A percentile compares a stretch with the other conserved stretches of the same genome.
Evolutionary conservation across 2,888 invertebrate genomes (phyloP).

Genomic region (Orthonychiurus folsomi): DNA sequence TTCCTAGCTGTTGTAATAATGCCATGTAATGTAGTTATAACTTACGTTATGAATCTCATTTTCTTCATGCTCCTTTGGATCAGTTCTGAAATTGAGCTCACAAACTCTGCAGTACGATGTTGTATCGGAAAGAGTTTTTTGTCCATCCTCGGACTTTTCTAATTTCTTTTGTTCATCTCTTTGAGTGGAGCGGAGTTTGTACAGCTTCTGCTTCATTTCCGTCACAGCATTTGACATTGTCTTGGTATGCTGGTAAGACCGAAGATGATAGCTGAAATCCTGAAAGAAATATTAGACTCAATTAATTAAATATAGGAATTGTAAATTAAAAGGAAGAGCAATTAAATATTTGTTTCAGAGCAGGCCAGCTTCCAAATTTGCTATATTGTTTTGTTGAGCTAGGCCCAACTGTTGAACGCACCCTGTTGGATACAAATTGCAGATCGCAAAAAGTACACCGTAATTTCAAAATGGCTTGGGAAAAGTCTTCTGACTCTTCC

Average conservation of each 20-base stretch:
- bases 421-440: constrained; percentile 36
- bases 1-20: too few relatives aligned
- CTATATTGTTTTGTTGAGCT: too few relatives aligned
- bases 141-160: constrained; percentile 32
- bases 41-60: constrained; percentile 39
- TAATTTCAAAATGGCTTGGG: constrained; percentile 34
- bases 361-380: too few relatives aligned
- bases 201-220: constrained; percentile 33
- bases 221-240: constrained; percentile 30
- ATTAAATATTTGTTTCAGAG: too few relatives aligned
- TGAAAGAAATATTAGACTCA: constrained; percentile 12
- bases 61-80: constrained; percentile 39
- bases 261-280: constrained; percentile 37
- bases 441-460: constrained; percentile 37
- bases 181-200: constrained; percentile 28
- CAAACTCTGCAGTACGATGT: constrained; percentile 39
- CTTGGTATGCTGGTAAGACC: constrained; percentile 30
- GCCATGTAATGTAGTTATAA: too few relatives aligned
- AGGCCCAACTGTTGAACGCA: too few relatives aligned
- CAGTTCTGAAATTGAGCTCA: constrained; percentile 39
- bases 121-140: constrained; percentile 39
- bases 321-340: not conserved
- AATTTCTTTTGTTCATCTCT: constrained; percentile 37
- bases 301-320: not conserved
- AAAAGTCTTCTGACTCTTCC: constrained; percentile 12